Percentiles rank a stretch among this genome's conserved stretches.
Conservation (phyloP, 2,113 vertebrate genomes). For the Leptosomus discolor region DNA sequence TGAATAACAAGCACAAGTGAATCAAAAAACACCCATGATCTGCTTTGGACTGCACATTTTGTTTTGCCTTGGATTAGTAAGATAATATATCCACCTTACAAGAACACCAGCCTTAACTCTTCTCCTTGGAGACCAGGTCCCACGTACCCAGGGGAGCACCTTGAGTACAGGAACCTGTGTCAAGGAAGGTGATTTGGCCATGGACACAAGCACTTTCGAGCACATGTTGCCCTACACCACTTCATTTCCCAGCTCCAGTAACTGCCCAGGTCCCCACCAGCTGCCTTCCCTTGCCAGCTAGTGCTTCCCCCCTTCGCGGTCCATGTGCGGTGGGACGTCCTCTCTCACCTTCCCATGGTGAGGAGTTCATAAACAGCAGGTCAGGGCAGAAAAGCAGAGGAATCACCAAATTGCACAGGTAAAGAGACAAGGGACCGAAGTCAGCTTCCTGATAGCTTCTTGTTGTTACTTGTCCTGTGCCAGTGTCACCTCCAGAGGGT, state of each 20-base stretch:
- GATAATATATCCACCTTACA: not conserved
- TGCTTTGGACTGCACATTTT: not conserved
- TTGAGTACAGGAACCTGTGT: not conserved
- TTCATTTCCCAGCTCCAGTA: not conserved
- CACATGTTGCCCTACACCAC: not conserved
- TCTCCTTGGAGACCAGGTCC: not conserved
- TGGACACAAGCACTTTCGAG: not conserved
- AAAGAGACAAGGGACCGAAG: not conserved
- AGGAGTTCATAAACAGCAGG: accelerated
- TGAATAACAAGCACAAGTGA: not conserved
- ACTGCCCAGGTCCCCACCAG: not conserved
- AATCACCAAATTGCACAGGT: not conserved
- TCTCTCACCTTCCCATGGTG: not conserved
- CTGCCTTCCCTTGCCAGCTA: not conserved
- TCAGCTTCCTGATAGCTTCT: too few species aligned
- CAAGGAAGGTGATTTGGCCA: accelerated
- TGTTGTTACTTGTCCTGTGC: not conserved
- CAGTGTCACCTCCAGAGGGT: not conserved
- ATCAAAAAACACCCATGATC: not conserved
- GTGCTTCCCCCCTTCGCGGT: not conserved
- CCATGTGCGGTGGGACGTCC: accelerated
- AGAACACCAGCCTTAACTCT: not conserved
- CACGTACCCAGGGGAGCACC: not conserved
- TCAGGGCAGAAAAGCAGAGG: not conserved
- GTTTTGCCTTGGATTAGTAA: not conserved